These are phyloP conservation scores for human DNA, from an alignment of 2,113 vertebrate species.

Conservation along the genomic window DNA sequence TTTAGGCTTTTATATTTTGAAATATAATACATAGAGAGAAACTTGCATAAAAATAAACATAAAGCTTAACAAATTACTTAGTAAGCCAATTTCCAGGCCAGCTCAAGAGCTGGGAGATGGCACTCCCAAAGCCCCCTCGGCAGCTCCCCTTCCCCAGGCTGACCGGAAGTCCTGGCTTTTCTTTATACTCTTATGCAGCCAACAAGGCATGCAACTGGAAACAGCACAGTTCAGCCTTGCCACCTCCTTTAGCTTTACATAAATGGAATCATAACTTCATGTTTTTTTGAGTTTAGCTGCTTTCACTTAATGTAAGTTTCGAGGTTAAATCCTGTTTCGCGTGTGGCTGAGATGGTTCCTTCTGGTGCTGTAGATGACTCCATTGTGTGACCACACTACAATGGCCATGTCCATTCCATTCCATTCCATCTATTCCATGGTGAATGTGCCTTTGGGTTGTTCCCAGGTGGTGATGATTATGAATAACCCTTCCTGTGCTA, in stretches of 20 bases:
- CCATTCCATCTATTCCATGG: too few relatives aligned
- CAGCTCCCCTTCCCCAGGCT: background rate
- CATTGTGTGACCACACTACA: rapidly evolving
- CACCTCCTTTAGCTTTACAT: background rate
- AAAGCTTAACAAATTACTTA: background rate
- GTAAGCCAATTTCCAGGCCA: background rate
- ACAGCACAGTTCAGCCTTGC: too few relatives aligned
- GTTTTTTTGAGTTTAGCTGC: background rate
- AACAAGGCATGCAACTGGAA: background rate
- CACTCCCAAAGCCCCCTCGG: rapidly evolving
- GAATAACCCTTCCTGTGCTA: background rate
- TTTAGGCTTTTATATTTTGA: background rate
- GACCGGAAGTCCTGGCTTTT: background rate
- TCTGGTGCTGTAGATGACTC: background rate
- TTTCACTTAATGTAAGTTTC: background rate
- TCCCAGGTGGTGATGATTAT: background rate
- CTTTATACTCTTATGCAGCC: background rate
- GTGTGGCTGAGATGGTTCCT: too few relatives aligned
- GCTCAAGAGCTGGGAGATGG: background rate
- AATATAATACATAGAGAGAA: background rate
- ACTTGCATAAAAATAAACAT: background rate
- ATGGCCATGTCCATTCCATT: rapidly evolving
- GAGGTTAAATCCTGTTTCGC: background rate
- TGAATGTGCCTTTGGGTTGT: background rate
- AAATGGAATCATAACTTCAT: background rate